A percentile compares a stretch with the other conserved stretches of the same genome.
phyloP scores from a whole-genome alignment of 2,888 invertebrate species.

The Melanostoma mellinum region DNA sequence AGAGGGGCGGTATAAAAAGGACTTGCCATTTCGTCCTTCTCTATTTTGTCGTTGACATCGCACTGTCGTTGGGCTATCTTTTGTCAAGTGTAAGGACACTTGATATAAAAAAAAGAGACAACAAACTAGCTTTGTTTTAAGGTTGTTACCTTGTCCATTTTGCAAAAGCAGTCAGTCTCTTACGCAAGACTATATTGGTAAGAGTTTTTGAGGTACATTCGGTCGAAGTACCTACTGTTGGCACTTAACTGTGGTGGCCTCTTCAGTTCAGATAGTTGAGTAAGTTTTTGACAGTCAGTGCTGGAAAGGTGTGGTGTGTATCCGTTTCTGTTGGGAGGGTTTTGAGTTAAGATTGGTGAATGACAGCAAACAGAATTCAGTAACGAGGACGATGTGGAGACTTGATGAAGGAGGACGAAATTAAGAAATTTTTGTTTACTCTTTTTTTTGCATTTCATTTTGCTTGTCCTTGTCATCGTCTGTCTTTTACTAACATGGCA shows the following conservation, averaged over 20 bases:
- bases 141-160: conserved; percentile 69
- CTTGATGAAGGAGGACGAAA: conserved; percentile 65
- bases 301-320: conserved; percentile 20
- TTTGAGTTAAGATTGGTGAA: conserved; percentile 12
- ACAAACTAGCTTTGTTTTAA: conserved; percentile 70
- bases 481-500: conserved; percentile 50
- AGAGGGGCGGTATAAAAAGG: not conserved
- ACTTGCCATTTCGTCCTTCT: conserved; percentile 6
- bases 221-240: not conserved
- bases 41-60: conserved; percentile 55
- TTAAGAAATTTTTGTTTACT: conserved; percentile 67
- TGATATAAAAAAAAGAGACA: conserved; percentile 56
- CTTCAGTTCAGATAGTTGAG: conserved; percentile 16
- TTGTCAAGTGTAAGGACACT: conserved; percentile 65
- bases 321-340: conserved; percentile 19
- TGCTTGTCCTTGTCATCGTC: conserved; percentile 2
- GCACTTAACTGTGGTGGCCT: conserved; percentile 17
- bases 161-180: conserved; percentile 14
- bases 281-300: conserved; percentile 6
- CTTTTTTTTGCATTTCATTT: conserved; percentile 37
- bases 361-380: conserved; percentile 20
- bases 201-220: conserved; percentile 4
- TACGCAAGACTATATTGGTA: conserved; percentile 12
- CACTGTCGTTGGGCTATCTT: conserved; percentile 53
- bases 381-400: conserved; percentile 39